These are phyloP conservation scores for Elmis aenea DNA, from an alignment of 2,888 invertebrate genomes.

Conservation along the genomic window DNA sequence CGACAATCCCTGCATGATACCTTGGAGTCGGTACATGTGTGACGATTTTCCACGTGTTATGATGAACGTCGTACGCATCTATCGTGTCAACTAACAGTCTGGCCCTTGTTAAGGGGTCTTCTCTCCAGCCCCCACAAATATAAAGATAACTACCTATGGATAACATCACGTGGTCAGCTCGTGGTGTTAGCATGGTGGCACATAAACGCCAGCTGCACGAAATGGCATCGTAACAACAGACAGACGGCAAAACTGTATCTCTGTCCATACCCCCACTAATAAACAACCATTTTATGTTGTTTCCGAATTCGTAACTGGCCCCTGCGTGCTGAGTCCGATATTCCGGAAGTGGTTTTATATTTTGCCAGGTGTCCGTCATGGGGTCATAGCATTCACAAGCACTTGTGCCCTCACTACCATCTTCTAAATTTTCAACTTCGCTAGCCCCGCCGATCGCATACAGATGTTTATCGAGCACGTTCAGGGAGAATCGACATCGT, in stretches of 20 bases:
- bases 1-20: slow-evolving; percentile 63
- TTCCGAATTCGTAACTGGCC: slow-evolving; percentile 43
- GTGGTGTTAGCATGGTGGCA: slow-evolving; percentile 53
- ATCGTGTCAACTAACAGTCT: slow-evolving; percentile 57
- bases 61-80: slow-evolving; percentile 57
- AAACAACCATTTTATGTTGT: slow-evolving; percentile 42
- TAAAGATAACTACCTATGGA: slow-evolving; percentile 54
- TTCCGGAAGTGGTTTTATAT: slow-evolving; percentile 52
- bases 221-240: slow-evolving; percentile 51
- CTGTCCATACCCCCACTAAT: slow-evolving; percentile 55
- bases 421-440: slow-evolving; percentile 51
- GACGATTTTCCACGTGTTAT: slow-evolving; percentile 56
- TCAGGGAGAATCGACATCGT: slow-evolving; percentile 61
- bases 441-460: slow-evolving; percentile 63
- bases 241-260: slow-evolving; percentile 48
- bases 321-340: slow-evolving; percentile 58
- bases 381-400: slow-evolving; percentile 60
- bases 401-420: slow-evolving; percentile 39
- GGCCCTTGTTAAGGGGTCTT: slow-evolving; percentile 49
- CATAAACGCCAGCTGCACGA: slow-evolving; percentile 53
- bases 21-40: slow-evolving; percentile 61
- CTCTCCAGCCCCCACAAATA: slow-evolving; percentile 64
- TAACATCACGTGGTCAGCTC: slow-evolving; percentile 63
- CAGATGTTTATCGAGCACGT: slow-evolving; percentile 51
- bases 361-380: slow-evolving; percentile 54